Base-by-base conservation (phyloP, 53 echinoderm and acorn worm species). In the Antedon mediterranea region DNA sequence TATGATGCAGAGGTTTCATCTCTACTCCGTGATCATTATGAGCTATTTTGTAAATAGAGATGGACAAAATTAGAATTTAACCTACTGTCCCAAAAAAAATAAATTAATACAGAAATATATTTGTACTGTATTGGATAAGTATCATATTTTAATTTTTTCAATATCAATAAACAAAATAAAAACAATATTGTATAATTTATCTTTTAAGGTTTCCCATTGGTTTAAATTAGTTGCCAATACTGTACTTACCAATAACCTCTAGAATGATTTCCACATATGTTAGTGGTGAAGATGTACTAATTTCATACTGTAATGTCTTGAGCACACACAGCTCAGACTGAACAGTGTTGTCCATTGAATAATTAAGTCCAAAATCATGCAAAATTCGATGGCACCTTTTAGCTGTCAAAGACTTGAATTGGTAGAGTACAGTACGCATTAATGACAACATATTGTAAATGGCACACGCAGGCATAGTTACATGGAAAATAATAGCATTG, bases 251-350 rank as follows among this genome's bases (percentile, higher is more conserved):
- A 86, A 91, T 88, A 30, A 91, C 86, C 72, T 91, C 88, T 4
- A 91, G 82, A n/a, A 91, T 78, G 28, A 88, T 85, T 76, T 91
- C 91, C 4, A 91, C 71, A 72, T 91, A 91, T 15, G 77, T 84
- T n/a, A 88, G 78, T 0, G 88, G 86, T 43, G 85, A 81, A 20
- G 74, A 34, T 0, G 73, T 44, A 72, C 82, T 81, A 32, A 91
- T 81, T 11, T 82, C 78, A 31, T 86, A 91, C 74, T 86, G 78
- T 29, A 88, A 31, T 15, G 91, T 91, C 80, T 91, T 88, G 30
- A 91, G 43, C 28, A 91, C 82, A 20, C 83, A 76, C 29, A 91
- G 82, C 33, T 91, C 91, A 1, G 86, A 76, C 32, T 74, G 78
- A 14, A 91, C 72, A 32, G 87, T 81, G 71, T 76, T 86, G 9